phyloP scores from a whole-genome alignment of 53 echinoderm and acorn worm genomes.

The Zoroaster sp. region DNA sequence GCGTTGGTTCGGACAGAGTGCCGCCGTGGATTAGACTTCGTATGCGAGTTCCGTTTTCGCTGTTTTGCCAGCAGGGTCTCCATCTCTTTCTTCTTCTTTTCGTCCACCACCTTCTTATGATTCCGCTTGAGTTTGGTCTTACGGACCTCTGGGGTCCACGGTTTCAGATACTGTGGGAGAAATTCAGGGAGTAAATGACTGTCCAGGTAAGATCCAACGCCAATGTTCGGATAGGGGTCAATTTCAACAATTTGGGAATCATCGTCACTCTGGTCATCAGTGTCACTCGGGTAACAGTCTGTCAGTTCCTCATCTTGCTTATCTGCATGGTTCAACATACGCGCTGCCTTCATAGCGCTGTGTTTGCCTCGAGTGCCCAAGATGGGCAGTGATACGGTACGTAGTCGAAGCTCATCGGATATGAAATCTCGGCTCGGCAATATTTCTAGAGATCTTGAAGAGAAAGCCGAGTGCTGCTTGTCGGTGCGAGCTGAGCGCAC shows the following conservation, averaged over 20 bases:
- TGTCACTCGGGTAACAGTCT: constrained; percentile 4
- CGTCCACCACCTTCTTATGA: background rate
- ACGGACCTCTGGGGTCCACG: constrained; percentile 41
- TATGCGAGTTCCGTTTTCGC: background rate
- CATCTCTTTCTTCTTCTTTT: constrained; percentile 40
- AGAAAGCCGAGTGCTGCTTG: background rate
- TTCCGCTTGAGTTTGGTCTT: constrained; percentile 15
- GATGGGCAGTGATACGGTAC: constrained; percentile 5
- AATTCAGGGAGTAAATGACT: constrained; percentile 11
- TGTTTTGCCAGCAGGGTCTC: constrained; percentile 15
- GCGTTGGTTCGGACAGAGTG: constrained; percentile 36
- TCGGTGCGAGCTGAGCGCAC: background rate
- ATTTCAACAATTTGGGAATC: constrained; percentile 38
- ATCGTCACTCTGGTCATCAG: background rate
- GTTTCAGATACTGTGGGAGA: constrained; percentile 8
- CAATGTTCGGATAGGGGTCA: constrained; percentile 63
- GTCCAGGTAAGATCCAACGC: constrained; percentile 34
- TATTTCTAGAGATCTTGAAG: constrained; percentile 26
- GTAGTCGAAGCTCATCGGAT: constrained; percentile 40
- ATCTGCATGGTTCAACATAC: background rate
- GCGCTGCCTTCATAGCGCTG: no score
- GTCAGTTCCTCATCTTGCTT: background rate
- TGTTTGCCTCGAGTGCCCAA: background rate
- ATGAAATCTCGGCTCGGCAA: constrained; percentile 29
- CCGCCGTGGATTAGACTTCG: background rate